Conservation (phyloP, 2,113 vertebrate genomes). For the Hippocampus abdominalis region DNA sequence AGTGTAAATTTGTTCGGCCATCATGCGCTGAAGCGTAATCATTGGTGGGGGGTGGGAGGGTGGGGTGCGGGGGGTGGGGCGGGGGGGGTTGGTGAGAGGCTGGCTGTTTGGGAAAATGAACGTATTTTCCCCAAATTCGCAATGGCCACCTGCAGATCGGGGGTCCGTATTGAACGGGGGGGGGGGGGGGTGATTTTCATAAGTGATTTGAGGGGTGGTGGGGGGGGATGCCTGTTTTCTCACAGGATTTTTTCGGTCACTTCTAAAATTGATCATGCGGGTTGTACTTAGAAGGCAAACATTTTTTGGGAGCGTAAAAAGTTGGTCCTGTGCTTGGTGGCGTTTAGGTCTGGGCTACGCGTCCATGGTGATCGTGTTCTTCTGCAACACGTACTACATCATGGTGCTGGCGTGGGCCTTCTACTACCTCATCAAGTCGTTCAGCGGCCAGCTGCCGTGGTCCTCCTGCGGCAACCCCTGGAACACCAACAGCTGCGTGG, state of each 20-base stretch:
- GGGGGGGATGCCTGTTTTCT: too few species aligned
- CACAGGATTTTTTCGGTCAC: background rate
- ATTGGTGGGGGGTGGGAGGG: too few species aligned
- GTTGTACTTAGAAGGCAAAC: background rate
- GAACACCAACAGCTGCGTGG: slow-evolving; percentile 74
- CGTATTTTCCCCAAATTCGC: too few species aligned
- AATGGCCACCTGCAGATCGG: too few species aligned
- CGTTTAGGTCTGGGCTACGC: slow-evolving; percentile 72
- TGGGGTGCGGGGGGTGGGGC: too few species aligned
- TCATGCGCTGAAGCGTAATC: too few species aligned
- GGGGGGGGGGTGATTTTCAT: too few species aligned
- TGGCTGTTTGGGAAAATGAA: too few species aligned
- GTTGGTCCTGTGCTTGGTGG: background rate
- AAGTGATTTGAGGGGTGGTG: too few species aligned
- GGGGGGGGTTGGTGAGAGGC: too few species aligned
- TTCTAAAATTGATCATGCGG: background rate
- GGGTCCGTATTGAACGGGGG: too few species aligned
- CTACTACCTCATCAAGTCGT: slow-evolving; percentile 80
- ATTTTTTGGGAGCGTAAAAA: background rate
- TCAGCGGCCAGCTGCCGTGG: slow-evolving; percentile 73
- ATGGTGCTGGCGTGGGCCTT: slow-evolving; percentile 83
- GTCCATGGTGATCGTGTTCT: slow-evolving; percentile 82
- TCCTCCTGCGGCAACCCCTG: slow-evolving; percentile 75
- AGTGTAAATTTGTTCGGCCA: too few species aligned
- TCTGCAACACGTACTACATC: slow-evolving; percentile 84